Conservation (phyloP, 64 coral and sea anemone genomes). For the Astreopora myriophthalma region DNA sequence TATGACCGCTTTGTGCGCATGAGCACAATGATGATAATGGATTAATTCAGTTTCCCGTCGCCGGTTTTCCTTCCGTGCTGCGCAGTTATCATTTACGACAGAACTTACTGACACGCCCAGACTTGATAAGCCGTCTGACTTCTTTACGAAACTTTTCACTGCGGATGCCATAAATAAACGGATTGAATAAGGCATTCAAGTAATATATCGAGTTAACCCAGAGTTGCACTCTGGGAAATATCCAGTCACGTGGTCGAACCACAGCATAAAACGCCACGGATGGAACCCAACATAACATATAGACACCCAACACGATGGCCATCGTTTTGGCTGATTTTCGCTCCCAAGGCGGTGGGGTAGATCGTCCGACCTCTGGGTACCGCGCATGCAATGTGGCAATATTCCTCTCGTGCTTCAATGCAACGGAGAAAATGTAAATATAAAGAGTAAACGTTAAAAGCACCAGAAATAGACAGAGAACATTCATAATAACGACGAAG, state of each 20-base stretch:
- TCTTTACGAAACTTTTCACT: conserved; percentile 2
- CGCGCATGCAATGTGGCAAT: not conserved
- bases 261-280: conserved; percentile 13
- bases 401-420: conserved; percentile 20
- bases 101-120: too few relatives aligned
- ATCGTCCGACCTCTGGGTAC: not conserved
- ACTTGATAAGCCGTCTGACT: not conserved
- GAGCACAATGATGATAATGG: too few relatives aligned
- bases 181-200: not conserved
- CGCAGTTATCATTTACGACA: too few relatives aligned
- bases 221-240: not conserved
- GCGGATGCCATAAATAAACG: not conserved
- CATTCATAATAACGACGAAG: not conserved
- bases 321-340: conserved; percentile 3
- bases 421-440: conserved; percentile 15
- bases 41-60: too few relatives aligned
- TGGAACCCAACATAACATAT: not conserved
- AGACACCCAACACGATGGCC: not conserved
- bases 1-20: too few relatives aligned
- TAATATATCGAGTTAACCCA: conserved; percentile 15
- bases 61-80: too few relatives aligned
- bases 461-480: not conserved
- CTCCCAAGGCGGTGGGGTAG: not conserved
- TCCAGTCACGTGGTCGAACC: not conserved
- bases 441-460: not conserved